phyloP scores from a whole-genome alignment of 2,113 vertebrate species.

The Podarcis raffonei region DNA sequence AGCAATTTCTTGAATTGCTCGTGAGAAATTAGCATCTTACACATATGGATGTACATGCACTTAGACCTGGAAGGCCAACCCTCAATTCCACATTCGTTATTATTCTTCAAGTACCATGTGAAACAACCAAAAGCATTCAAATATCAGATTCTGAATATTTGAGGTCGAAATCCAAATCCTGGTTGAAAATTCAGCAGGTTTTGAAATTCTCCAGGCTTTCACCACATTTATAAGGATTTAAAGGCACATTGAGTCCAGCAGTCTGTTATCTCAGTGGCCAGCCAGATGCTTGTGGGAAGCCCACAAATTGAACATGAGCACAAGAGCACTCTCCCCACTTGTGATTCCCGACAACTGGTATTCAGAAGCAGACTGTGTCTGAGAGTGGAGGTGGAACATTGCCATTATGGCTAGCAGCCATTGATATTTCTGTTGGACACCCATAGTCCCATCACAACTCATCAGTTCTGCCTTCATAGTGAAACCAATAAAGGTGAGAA shows the following conservation, averaged over 20 bases:
- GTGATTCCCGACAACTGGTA: no score
- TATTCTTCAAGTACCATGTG: background rate
- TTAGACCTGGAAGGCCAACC: background rate
- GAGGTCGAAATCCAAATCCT: background rate
- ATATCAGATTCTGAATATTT: background rate
- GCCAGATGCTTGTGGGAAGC: no score
- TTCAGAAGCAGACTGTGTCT: no score
- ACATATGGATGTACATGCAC: background rate
- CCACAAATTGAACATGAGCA: no score
- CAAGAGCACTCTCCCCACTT: no score
- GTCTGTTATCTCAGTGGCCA: no score
- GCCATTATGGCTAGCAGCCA: no score
- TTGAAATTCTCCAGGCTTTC: background rate
- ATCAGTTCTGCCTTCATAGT: background rate
- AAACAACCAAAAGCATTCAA: background rate
- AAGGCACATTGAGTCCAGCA: no score
- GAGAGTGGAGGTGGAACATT: no score
- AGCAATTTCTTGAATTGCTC: no score
- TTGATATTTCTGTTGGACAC: background rate
- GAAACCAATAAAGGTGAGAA: background rate
- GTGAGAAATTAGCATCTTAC: background rate
- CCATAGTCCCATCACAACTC: background rate
- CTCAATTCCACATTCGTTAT: background rate
- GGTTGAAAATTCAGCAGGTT: background rate
- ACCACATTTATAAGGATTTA: background rate